Evolutionary conservation across 1,140 invertebrate genomes (phyloP), one percentile per base, ranked within the genome.

Genomic region (Orussus abietinus): DNA sequence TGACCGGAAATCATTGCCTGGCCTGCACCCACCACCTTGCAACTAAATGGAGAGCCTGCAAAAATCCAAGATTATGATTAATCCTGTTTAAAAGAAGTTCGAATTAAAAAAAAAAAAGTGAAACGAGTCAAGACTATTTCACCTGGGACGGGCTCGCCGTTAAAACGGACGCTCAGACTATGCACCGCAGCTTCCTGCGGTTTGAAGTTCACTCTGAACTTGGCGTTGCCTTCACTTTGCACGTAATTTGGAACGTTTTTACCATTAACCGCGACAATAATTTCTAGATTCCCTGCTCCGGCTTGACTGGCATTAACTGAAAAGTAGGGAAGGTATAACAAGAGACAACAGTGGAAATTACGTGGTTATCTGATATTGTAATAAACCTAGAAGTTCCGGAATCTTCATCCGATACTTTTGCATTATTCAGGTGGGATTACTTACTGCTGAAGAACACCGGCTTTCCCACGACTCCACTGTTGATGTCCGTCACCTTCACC

Each of bases 231-330:
- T 77, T 97, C 94, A 28, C 91, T 92, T 62, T 97, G 91, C 1
- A 98, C 95, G 69, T 96, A 98, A 75, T 98, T 98, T 4, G 96
- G 96, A 4, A 99, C 95, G 75, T 98, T 98, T 59, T 92, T 84
- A 3, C 92, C 92, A 60, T 90, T 92, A n/a, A 96, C 93, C 1
- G 93, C 92, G 0, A 99, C 95, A 40, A 97, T 96, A 29, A 99
- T 98, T 75, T 98, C 95, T 49, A 98, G 74, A 72, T 97, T 96
- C 22, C 95, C 95, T 45, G 93, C 93, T 47, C 95, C 90, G 57
- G 82, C 86, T 69, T 84, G 79, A 49, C 80, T 84, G 18, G 86
- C 86, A 64, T 90, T 86, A 42, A 91, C 86, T 85, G 57, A 37
- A 75, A 66, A 42, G 22, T 13, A 29, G 33, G 49, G 35, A 1